Evolutionary conservation across 2,113 vertebrate species (phyloP), one percentile per base, ranked within the genome.

Genomic region (Syrrhaptes paradoxus): DNA sequence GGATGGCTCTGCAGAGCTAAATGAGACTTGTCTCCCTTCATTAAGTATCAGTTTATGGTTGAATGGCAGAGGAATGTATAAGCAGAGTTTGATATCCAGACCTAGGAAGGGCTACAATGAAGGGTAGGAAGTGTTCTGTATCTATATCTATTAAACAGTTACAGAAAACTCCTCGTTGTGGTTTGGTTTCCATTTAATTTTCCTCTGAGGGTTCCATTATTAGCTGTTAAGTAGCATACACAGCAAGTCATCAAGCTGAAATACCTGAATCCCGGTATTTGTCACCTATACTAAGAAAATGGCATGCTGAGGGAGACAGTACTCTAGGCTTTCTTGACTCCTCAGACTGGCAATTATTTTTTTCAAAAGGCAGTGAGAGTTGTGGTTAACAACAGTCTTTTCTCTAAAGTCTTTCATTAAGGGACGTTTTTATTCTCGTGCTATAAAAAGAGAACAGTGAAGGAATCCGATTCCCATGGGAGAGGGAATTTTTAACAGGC

Each of bases 1-100:
- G 63, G 91, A 93, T 93, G 73, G 38, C 52, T 93, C 89, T 63
- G 34, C 20, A 59, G 71, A 78, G 90, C 78, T 80, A 48, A 70
- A 34, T 59, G 82, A 79, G 78, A 49, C 90, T 81, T 95, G 89
- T 94, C 95, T 93, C 38, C 61, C 65, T 73, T 91, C 66, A 93
- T 97, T 96, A 95, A 86, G 34, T 79, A 85, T 65, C 76, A 61
- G 59, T 87, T 94, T 83, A 87, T 71, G 86, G 73, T 43, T 95
- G 85, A 96, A 70, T 85, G 57, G n/a, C 62, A 90, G 52, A 72
- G 82, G 65, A 88, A 91, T 86, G 93, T 93, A 81, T 52, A 94
- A 84, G 67, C 36, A 67, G 51, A 84, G 29, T 66, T 83, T 86
- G 78, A 78, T 67, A 80, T 25, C 78, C 54, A 92, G 77, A 55